These are phyloP conservation scores for Zaprionus taronus DNA, from an alignment of 1,140 invertebrate species.

Conservation along the genomic window DNA sequence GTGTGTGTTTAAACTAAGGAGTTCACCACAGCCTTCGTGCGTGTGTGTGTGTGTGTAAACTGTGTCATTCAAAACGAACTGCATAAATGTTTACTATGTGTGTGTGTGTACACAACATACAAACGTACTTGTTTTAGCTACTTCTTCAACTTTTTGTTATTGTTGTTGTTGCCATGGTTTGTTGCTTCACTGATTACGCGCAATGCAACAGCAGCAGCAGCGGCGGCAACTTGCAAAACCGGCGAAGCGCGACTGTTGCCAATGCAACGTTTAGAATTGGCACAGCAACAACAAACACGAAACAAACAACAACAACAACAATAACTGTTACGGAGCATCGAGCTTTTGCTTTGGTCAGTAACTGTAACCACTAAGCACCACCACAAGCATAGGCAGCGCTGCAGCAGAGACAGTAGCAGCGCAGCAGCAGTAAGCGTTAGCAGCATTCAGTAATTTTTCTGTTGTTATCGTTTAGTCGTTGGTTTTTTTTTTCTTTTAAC, in stretches of 20 bases:
- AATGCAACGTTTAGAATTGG: slow-evolving; percentile 81
- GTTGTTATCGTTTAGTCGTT: slow-evolving; percentile 41
- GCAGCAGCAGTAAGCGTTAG: slow-evolving; percentile 36
- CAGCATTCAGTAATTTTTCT: slow-evolving; percentile 31
- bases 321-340: slow-evolving; percentile 73
- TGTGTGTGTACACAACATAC: slow-evolving; percentile 26
- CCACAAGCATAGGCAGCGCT: neutral
- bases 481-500: slow-evolving; percentile 58
- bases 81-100: slow-evolving; percentile 68
- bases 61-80: slow-evolving; percentile 77
- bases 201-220: slow-evolving; percentile 73
- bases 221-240: slow-evolving; percentile 67
- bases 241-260: slow-evolving; percentile 82
- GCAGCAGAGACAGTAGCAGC: slow-evolving; percentile 4
- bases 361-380: slow-evolving; percentile 45
- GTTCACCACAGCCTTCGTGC: slow-evolving; percentile 28
- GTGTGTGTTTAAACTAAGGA: slow-evolving; percentile 39
- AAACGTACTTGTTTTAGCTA: slow-evolving; percentile 31
- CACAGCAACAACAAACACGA: slow-evolving; percentile 62
- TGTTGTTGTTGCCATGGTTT: slow-evolving; percentile 71
- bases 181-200: slow-evolving; percentile 83
- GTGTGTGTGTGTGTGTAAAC: slow-evolving; percentile 65
- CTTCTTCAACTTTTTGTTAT: slow-evolving; percentile 58
- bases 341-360: slow-evolving; percentile 46
- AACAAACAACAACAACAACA: slow-evolving; percentile 41